A percentile compares a stretch with the other conserved stretches of the same genome.
Evolutionary conservation across 2,888 invertebrate genomes (phyloP).

Genomic region (Stenotaenia linearis): DNA sequence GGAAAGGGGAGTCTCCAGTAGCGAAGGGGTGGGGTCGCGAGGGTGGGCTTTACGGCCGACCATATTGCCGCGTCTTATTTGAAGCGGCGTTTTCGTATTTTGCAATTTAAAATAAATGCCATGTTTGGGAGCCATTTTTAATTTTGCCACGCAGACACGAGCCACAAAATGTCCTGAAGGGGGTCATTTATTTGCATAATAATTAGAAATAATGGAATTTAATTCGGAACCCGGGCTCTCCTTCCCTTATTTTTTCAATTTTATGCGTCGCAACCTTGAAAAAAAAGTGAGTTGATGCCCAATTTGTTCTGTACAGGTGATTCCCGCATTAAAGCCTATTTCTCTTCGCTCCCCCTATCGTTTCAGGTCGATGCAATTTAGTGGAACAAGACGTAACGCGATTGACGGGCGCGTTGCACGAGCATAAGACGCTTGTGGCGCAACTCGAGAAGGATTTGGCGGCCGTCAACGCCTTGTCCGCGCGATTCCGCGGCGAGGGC

Average conservation of each 20-base stretch:
- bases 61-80: background rate
- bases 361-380: constrained; percentile 33
- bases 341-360: background rate
- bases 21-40: background rate
- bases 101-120: constrained; percentile 33
- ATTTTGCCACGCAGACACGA: constrained; percentile 31
- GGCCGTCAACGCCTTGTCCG: constrained; percentile 47
- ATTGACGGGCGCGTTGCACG: constrained; percentile 43
- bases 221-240: constrained; percentile 27
- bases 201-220: constrained; percentile 34
- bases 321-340: background rate
- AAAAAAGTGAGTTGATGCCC: constrained; percentile 24
- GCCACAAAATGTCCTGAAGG: constrained; percentile 32
- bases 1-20: background rate
- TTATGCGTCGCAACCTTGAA: constrained; percentile 5
- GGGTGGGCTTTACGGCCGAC: constrained; percentile 13
- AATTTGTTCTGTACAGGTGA: constrained; percentile 24
- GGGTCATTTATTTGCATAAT: constrained; percentile 33
- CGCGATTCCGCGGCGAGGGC: constrained; percentile 48
- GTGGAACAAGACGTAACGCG: constrained; percentile 40
- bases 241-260: background rate
- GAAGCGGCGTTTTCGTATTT: constrained; percentile 24
- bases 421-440: constrained; percentile 46
- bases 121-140: constrained; percentile 32
- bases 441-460: constrained; percentile 50